phyloP scores from a whole-genome alignment of 2,113 vertebrate species.

The Rousettus leschenaultii region DNA sequence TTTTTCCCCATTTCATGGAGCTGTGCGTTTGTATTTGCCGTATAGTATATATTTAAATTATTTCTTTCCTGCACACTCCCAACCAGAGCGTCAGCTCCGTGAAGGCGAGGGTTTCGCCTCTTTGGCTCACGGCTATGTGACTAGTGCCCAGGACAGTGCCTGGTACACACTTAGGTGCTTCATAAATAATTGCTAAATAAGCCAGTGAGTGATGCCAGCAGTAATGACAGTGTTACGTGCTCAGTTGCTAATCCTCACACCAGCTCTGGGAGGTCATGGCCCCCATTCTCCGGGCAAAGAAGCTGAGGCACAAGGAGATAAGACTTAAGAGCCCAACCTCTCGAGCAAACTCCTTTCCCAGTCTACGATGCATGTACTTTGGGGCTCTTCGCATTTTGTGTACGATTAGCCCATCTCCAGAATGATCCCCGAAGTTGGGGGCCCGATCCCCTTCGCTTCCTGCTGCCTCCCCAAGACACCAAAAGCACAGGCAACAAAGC shows the following conservation, averaged over 20 bases:
- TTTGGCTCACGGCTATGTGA: background rate
- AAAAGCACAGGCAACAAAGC: background rate
- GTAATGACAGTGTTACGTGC: fast-evolving
- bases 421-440: background rate
- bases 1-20: background rate
- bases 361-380: background rate
- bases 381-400: no score
- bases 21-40: background rate
- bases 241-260: background rate
- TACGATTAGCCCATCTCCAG: background rate
- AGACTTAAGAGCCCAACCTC: background rate
- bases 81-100: background rate
- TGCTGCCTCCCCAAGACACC: background rate
- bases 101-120: background rate
- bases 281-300: background rate
- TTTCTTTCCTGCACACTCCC: background rate
- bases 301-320: background rate
- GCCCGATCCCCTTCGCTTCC: background rate
- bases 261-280: background rate
- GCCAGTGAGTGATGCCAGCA: background rate
- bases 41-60: background rate
- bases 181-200: background rate
- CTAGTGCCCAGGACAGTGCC: background rate
- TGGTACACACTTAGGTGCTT: background rate
- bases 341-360: background rate